Percentiles rank a stretch among this genome's conserved stretches.
Evolutionary conservation across 2,888 invertebrate genomes (phyloP).

Genomic region (Troides aeacus): DNA sequence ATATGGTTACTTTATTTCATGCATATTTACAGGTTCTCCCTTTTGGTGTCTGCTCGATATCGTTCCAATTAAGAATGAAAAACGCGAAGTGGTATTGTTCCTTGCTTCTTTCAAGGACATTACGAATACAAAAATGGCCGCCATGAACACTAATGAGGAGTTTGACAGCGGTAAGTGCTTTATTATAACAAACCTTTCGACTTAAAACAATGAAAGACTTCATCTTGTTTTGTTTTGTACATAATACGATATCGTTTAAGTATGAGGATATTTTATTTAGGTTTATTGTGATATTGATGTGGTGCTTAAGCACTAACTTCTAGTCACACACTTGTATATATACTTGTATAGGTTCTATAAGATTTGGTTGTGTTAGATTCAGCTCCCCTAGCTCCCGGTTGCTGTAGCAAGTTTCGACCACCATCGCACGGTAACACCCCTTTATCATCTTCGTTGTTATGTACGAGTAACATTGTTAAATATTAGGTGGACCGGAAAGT

Average conservation of each 20-base stretch:
- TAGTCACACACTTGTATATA: slow-evolving; percentile 49
- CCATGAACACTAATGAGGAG: slow-evolving; percentile 90
- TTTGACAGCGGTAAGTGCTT: slow-evolving; percentile 90
- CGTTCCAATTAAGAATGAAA: slow-evolving; percentile 99
- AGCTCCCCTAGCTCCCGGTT: slow-evolving; percentile 68
- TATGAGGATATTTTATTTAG: not conserved
- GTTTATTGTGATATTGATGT: not conserved
- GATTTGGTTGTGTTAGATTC: slow-evolving; percentile 66
- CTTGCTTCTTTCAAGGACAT: slow-evolving; percentile 98
- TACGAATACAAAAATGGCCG: slow-evolving; percentile 93
- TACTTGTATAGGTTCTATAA: slow-evolving; percentile 56
- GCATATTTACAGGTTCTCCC: slow-evolving; percentile 84
- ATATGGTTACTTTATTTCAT: not conserved
- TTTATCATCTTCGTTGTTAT: slow-evolving; percentile 34
- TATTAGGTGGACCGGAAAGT: too few relatives aligned
- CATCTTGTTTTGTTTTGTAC: not conserved
- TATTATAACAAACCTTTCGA: slow-evolving; percentile 37
- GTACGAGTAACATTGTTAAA: not conserved
- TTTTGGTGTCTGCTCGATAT: slow-evolving; percentile 98
- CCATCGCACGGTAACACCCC: slow-evolving; percentile 76
- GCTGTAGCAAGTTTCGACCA: slow-evolving; percentile 64
- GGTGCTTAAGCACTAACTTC: slow-evolving; percentile 66
- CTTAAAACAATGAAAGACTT: slow-evolving; percentile 29
- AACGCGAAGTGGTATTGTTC: slow-evolving; percentile 96
- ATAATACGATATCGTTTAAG: not conserved